Evolutionary conservation across 2,888 invertebrate species (phyloP).

Genomic region (Exocentrus adspersus): DNA sequence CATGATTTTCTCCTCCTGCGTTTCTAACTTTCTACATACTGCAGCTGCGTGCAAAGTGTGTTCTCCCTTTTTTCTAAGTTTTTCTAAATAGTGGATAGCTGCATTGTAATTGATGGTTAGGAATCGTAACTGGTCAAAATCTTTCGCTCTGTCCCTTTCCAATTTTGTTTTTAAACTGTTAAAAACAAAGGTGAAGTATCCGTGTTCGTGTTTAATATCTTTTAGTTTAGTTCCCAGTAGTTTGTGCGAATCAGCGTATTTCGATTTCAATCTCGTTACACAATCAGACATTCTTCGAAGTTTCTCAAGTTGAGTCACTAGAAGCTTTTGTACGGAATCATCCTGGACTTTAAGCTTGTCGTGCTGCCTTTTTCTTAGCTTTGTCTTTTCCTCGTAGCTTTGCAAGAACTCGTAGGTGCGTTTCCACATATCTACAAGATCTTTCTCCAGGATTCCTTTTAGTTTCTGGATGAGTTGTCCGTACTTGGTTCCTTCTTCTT

Average conservation of each 20-base stretch:
- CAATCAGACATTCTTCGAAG: constrained; percentile 44
- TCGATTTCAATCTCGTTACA: constrained; percentile 51
- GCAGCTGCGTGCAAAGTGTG: constrained; percentile 70
- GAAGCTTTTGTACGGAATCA: constrained; percentile 50
- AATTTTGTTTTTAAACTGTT: constrained; percentile 66
- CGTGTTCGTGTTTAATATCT: constrained; percentile 57
- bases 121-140: constrained; percentile 67
- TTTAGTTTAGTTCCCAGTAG: constrained; percentile 38
- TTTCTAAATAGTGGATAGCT: constrained; percentile 67
- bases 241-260: constrained; percentile 42
- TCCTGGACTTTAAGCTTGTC: constrained; percentile 51
- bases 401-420: constrained; percentile 49
- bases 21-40: constrained; percentile 76
- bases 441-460: constrained; percentile 48
- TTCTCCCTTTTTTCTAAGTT: constrained; percentile 68
- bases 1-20: constrained; percentile 67
- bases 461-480: constrained; percentile 50
- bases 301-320: constrained; percentile 47
- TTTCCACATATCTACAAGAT: constrained; percentile 49
- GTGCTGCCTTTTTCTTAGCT: constrained; percentile 50
- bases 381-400: constrained; percentile 39
- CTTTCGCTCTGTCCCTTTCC: constrained; percentile 64
- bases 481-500: constrained; percentile 55
- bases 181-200: constrained; percentile 56
- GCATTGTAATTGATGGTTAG: constrained; percentile 73